Base-by-base conservation (phyloP, 2,113 vertebrate species). In the Thalassoma bifasciatum region DNA sequence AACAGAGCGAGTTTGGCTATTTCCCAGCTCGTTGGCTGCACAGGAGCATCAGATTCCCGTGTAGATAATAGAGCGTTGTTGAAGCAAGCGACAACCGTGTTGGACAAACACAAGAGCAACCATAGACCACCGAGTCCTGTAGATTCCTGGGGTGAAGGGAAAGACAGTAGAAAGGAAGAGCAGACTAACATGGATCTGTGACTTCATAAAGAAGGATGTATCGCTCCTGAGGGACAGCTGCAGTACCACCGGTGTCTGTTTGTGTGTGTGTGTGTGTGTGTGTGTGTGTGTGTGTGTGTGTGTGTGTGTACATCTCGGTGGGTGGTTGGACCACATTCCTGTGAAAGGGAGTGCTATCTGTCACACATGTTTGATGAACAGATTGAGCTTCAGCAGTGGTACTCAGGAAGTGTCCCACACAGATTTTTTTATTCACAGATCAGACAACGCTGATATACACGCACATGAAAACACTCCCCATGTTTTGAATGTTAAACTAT, bases 281-380 rank as follows among this genome's bases (percentile, higher is more conserved):
- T 63, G n/a, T n/a, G n/a, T n/a, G n/a, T n/a, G n/a, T 51, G 22
- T 79, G 62, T 74, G 36, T 72, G 51, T 83, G 69, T 71, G 57
- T 69, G 21, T 50, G 51, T 64, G 7, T 72, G 60, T 63, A 44
- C 72, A 67, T 81, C 70, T 71, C 8, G 0, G 83, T 84, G 83
- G 77, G 82, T 79, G 82, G 89, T 86, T 84, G 66, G 66, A 84
- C 87, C 67, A 74, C 92, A 92, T 93, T 93, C 86, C 89, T 92
- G 58, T 76, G 56, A 79, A 79, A 86, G 82, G 90, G 83, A 86
- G 89, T 88, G 84, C 63, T 91, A 72, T 84, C 81, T 87, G 76
- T 88, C 79, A 78, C 86, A 86, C 68, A 58, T 82, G 76, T 84
- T 68, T 66, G 71, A 92, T 85, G 74, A 87, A 80, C 82, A 72